A percentile compares a stretch with the other conserved stretches of the same genome.
Evolutionary conservation across 2,113 vertebrate species (phyloP).

Genomic region (Saguinus imperator): DNA sequence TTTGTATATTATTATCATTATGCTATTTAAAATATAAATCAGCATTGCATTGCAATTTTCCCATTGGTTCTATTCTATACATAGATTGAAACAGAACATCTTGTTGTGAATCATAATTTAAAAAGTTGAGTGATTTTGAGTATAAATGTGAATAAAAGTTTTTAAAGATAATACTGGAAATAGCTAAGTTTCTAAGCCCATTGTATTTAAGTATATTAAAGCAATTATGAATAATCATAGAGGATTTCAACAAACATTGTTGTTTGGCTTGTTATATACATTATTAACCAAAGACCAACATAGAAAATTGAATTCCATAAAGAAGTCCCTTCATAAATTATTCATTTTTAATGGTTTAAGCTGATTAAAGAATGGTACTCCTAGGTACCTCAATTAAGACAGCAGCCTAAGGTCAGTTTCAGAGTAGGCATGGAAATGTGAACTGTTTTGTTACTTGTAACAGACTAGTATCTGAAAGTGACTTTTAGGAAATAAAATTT

Average conservation of each 20-base stretch:
- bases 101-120: background rate
- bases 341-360: background rate
- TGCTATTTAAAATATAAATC: background rate
- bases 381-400: background rate
- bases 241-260: background rate
- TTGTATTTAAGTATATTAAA: background rate
- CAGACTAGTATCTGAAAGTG: background rate
- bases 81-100: background rate
- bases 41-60: background rate
- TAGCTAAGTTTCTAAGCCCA: background rate
- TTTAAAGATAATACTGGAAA: background rate
- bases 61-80: background rate
- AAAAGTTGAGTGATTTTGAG: background rate
- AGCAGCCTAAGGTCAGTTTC: background rate
- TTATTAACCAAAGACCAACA: constrained; percentile 12
- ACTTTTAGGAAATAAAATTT: constrained; percentile 29
- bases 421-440: background rate
- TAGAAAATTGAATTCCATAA: background rate
- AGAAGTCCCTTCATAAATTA: background rate
- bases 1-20: background rate
- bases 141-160: background rate
- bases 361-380: background rate
- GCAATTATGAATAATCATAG: background rate
- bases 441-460: background rate
- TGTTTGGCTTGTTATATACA: background rate